Evolutionary conservation across 2,797 vertebrate species (phyloP).

Genomic region (Clarias platycephalus): DNA sequence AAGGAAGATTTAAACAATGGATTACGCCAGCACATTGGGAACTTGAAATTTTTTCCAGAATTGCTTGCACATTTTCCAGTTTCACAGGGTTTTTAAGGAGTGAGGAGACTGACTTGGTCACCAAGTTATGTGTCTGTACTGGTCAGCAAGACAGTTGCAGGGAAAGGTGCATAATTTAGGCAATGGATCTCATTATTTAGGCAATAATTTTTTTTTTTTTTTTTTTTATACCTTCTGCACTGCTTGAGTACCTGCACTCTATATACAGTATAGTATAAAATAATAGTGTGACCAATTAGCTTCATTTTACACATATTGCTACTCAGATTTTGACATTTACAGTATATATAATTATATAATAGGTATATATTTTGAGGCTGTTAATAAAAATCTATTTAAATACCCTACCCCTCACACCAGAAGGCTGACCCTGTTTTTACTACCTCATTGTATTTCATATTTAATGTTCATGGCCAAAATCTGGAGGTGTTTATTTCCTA

Average conservation of each 20-base stretch:
- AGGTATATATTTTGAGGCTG: background rate
- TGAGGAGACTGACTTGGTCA: background rate
- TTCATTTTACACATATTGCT: background rate
- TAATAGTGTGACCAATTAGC: background rate
- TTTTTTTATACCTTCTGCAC: background rate
- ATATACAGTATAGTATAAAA: too few relatives aligned
- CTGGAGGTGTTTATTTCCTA: slow-evolving; percentile 56
- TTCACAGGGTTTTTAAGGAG: slow-evolving; percentile 1
- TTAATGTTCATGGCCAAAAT: background rate
- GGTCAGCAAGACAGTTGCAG: background rate
- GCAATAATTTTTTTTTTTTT: too few relatives aligned
- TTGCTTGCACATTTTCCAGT: background rate
- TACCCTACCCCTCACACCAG: too few relatives aligned
- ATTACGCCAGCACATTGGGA: background rate
- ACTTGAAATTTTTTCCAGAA: background rate
- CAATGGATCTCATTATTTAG: background rate
- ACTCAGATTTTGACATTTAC: background rate
- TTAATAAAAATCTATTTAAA: background rate
- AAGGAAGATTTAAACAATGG: background rate
- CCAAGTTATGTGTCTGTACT: background rate
- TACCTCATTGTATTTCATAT: slow-evolving; percentile 5
- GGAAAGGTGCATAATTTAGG: background rate
- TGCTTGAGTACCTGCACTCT: too few relatives aligned
- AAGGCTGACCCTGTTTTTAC: background rate
- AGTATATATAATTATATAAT: too few relatives aligned